Percentiles rank a stretch among this genome's conserved stretches.
phyloP scores from a whole-genome alignment of 2,888 invertebrate genomes.

The Eucriotettix oculatus region DNA sequence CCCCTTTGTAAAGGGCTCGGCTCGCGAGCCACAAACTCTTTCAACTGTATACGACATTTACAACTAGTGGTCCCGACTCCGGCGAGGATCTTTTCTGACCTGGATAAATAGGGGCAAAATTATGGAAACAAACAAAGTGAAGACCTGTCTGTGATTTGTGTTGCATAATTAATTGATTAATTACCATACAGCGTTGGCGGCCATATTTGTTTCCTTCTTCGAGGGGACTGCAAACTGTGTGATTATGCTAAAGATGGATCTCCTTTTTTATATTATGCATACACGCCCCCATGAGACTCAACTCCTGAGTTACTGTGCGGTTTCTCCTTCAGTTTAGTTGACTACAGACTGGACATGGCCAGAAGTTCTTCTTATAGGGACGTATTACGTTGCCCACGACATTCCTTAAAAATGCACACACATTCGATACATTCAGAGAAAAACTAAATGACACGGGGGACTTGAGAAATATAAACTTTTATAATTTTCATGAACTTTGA shows the following conservation, averaged over 20 bases:
- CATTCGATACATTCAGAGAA: too few relatives aligned
- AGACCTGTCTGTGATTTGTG: slow-evolving; percentile 5
- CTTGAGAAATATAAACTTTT: too few relatives aligned
- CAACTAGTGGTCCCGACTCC: neutral
- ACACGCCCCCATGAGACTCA: neutral
- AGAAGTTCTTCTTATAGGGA: too few relatives aligned
- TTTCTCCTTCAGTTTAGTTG: too few relatives aligned
- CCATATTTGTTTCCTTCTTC: slow-evolving; percentile 11
- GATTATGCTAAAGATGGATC: slow-evolving; percentile 11
- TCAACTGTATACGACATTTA: neutral
- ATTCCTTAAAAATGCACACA: too few relatives aligned
- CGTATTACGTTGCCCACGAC: too few relatives aligned
- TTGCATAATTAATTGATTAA: slow-evolving; percentile 12
- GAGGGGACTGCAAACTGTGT: slow-evolving; percentile 6
- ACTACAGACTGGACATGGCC: too few relatives aligned
- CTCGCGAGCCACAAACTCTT: too few relatives aligned
- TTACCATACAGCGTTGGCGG: slow-evolving; percentile 10
- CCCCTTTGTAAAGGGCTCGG: too few relatives aligned
- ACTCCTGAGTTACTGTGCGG: too few relatives aligned
- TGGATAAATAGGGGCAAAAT: neutral
- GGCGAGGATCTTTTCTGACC: neutral
- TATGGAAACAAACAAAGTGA: slow-evolving; percentile 10
- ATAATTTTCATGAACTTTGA: too few relatives aligned
- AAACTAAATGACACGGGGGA: too few relatives aligned
- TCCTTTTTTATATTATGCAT: slow-evolving; percentile 1